A percentile compares a stretch with the other conserved stretches of the same genome.
Conservation (phyloP, 2,113 vertebrate species). For the Carettochelys insculpta region DNA sequence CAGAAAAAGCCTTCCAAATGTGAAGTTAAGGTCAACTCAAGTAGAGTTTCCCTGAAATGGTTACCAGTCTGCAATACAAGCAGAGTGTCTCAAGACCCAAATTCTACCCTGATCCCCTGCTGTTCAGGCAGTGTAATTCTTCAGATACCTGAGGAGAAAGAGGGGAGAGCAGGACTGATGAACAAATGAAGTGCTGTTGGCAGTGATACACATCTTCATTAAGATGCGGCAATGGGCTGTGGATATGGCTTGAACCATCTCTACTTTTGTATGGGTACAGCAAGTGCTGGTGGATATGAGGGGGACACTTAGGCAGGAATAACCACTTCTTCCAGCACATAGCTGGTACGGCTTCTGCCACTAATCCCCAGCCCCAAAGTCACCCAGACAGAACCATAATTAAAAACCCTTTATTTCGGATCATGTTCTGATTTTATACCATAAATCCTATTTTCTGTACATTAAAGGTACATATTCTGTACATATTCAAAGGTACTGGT, state of each 20-base stretch:
- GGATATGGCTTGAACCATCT: background rate
- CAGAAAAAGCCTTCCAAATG: background rate
- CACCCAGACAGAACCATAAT: background rate
- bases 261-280: background rate
- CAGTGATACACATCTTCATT: background rate
- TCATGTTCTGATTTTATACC: background rate
- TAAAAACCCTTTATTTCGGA: background rate
- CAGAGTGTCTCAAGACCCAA: background rate
- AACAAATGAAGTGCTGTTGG: background rate
- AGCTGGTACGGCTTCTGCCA: background rate
- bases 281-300: background rate
- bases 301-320: background rate
- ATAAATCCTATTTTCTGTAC: background rate
- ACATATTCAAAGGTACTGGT: background rate
- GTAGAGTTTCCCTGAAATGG: background rate
- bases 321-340: background rate
- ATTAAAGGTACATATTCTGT: too few relatives aligned
- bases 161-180: background rate
- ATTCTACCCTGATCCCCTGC: background rate
- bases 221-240: fast-evolving
- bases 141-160: background rate
- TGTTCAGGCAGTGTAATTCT: fast-evolving
- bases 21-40: background rate
- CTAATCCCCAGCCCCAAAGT: background rate
- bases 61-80: background rate